Percentiles rank a stretch among this genome's conserved stretches.
phyloP scores from a whole-genome alignment of 2,797 vertebrate genomes.

The Sebastes reedi region DNA sequence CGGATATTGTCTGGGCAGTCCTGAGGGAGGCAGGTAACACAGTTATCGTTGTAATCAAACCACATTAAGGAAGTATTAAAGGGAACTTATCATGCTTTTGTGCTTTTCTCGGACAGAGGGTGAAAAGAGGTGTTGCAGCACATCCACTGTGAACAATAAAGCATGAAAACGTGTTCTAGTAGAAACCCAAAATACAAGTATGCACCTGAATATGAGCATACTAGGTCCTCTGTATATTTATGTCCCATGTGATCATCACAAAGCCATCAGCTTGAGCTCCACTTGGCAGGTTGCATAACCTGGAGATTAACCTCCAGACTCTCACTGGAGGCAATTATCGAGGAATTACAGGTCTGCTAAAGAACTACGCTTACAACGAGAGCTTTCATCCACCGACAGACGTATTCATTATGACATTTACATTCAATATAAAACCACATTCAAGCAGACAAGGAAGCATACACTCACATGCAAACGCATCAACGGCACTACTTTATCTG shows the following conservation, averaged over 20 bases:
- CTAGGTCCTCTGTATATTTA: too few species aligned
- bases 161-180: too few species aligned
- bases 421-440: background rate
- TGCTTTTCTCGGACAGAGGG: too few species aligned
- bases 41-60: background rate
- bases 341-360: background rate
- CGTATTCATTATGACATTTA: background rate
- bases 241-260: background rate
- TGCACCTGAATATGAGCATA: too few species aligned
- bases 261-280: background rate
- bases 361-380: background rate
- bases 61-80: background rate
- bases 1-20: conserved; percentile 64
- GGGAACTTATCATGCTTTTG: too few species aligned
- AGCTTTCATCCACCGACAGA: background rate
- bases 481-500: background rate
- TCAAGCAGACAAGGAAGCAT: background rate
- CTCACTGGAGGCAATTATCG: conserved; percentile 2
- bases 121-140: too few species aligned
- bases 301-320: conserved; percentile 4
- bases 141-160: too few species aligned
- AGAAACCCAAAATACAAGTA: too few species aligned
- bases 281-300: background rate
- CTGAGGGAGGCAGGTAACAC: conserved; percentile 54
- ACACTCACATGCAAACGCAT: background rate